phyloP scores from a whole-genome alignment of 2,797 vertebrate genomes.

The Taeniopygia guttata region DNA sequence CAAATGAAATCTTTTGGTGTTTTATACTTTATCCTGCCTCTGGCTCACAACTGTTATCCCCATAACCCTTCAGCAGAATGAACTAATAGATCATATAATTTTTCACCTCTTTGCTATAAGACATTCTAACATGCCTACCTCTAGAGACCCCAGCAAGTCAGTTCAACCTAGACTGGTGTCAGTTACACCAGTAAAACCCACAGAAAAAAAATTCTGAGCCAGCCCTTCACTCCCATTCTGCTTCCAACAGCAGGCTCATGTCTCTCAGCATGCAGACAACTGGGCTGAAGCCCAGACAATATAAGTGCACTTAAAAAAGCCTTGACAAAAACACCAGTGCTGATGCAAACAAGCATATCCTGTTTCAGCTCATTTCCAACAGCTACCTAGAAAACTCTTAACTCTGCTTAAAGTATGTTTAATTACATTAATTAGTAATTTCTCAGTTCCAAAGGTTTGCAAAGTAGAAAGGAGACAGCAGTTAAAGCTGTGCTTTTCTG shows the following conservation, averaged over 20 bases:
- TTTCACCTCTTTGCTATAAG: background rate
- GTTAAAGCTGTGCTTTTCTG: background rate
- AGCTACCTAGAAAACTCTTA: background rate
- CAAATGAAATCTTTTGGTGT: background rate
- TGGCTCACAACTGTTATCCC: background rate
- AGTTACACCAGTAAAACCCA: background rate
- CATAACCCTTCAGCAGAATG: background rate
- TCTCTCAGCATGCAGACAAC: background rate
- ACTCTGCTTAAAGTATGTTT: background rate
- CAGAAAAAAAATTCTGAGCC: background rate
- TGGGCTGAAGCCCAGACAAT: background rate
- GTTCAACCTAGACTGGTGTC: background rate
- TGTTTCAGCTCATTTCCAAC: background rate
- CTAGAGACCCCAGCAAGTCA: background rate
- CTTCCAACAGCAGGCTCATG: background rate
- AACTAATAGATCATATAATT: background rate
- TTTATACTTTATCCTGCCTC: background rate
- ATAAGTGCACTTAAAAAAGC: background rate
- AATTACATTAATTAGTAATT: background rate
- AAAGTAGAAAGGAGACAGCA: background rate
- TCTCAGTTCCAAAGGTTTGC: background rate
- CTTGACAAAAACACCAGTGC: background rate
- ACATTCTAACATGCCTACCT: background rate
- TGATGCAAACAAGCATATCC: conserved; percentile 15
- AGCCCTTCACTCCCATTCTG: background rate